Base-by-base conservation (phyloP, 1,140 invertebrate genomes). In the Dendrolimus kikuchii region DNA sequence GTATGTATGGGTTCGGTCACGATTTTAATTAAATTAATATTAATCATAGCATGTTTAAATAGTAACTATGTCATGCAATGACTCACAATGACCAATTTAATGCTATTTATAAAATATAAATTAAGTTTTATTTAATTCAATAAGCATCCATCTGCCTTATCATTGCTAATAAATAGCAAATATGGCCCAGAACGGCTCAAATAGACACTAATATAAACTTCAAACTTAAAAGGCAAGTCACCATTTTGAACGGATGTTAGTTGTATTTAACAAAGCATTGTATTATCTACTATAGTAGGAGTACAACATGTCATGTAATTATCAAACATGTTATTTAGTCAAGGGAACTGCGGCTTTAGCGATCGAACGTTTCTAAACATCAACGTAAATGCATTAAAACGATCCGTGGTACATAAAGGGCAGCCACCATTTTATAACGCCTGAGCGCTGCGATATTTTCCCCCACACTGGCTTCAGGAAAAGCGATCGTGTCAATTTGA, bases 211-310 rank as follows among this genome's bases (percentile, higher is more conserved):
- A 50, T 38, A 57, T 68, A 54, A 60, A 64, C 59, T 62, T 49
- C 50, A 58, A 68, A 72, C 55, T 59, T 68, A 80, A 81, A 82
- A 75, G 70, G 74, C 77, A 88, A 89, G 89, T 82, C 89, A 90
- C 89, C 89, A 90, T 90, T 90, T 90, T 90, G 89, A 89, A 77
- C 86, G 86, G 83, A 88, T 85, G 81, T 82, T 74, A 82, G 71
- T 75, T 71, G 73, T 72, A 78, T 69, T 81, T 68, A 82, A 85
- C 81, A 79, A 84, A 77, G 78, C 81, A 75, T 78, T 81, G 71
- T 77, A 69, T 76, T 75, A 76, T 69, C 57, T 69, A 66, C 51
- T 60, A 48, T 74, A 62, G 40, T 68, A 69, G 71, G 66, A 74
- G 55, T 69, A 68, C 60, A 71, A 74, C 47, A 67, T 70, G 61